Evolutionary conservation across 2,888 invertebrate species (phyloP).

Genomic region (Harpalus rufipes): DNA sequence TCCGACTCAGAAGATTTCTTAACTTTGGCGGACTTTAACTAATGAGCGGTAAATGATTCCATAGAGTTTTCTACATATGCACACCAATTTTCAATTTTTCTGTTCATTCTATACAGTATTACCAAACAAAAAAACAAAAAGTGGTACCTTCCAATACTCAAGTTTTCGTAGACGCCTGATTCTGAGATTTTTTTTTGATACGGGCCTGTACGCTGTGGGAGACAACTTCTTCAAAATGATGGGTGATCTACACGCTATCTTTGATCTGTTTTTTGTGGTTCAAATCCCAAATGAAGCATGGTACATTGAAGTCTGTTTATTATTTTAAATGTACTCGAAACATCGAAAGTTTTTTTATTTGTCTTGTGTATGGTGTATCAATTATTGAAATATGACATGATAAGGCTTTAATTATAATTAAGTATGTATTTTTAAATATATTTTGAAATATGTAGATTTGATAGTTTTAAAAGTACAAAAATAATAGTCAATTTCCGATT

Average conservation of each 20-base stretch:
- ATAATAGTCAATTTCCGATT: too few species aligned
- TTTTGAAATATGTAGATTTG: too few species aligned
- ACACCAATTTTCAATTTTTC: too few species aligned
- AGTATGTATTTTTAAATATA: not conserved
- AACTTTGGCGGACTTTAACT: too few species aligned
- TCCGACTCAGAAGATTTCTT: too few species aligned
- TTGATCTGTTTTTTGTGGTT: not conserved
- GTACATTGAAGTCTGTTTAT: not conserved
- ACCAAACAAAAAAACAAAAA: too few species aligned
- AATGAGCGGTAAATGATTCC: too few species aligned
- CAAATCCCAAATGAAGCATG: not conserved
- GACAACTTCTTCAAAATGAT: not conserved
- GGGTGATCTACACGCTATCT: not conserved
- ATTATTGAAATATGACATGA: not conserved
- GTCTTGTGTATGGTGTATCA: not conserved
- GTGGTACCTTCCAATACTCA: too few species aligned
- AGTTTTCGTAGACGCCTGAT: too few species aligned
- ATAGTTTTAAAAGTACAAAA: too few species aligned
- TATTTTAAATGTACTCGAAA: not conserved
- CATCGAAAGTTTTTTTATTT: not conserved
- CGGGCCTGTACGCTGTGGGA: not conserved
- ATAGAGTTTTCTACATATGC: too few species aligned
- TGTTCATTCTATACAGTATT: too few species aligned
- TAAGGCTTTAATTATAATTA: not conserved
- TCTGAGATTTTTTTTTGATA: not conserved